Conservation (phyloP, 2,797 vertebrate species). For the Muraenolepis orangiensis region DNA sequence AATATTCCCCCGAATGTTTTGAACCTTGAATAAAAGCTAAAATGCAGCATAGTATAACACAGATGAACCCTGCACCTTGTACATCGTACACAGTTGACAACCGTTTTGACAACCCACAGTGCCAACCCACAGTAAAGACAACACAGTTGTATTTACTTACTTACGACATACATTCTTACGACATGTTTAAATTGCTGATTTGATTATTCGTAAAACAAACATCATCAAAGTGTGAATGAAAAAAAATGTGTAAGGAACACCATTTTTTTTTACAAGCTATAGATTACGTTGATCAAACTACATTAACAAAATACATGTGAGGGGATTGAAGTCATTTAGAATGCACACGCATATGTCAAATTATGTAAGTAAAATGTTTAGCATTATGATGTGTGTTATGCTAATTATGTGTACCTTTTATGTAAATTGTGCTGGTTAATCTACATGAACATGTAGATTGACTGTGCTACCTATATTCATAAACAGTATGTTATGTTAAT, state of each 20-base stretch:
- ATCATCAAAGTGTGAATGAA: not conserved
- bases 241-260: not conserved
- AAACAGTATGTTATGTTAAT: not conserved
- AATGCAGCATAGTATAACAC: not conserved
- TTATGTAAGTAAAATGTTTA: not conserved
- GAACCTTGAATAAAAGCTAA: no score
- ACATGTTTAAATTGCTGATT: not conserved
- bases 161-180: not conserved
- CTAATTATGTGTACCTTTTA: not conserved
- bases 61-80: not conserved
- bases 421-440: not conserved
- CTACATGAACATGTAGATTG: not conserved
- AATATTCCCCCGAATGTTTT: no score
- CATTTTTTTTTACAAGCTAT: no score
- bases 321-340: not conserved
- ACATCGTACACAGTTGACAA: not conserved
- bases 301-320: not conserved
- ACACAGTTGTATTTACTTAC: no score
- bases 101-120: not conserved
- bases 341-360: not conserved
- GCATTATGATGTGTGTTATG: not conserved
- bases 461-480: not conserved
- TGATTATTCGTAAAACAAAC: not conserved
- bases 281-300: not conserved
- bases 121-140: no score